Evolutionary conservation across 1,140 invertebrate genomes (phyloP).

Genomic region (Drosophila arawakana): DNA sequence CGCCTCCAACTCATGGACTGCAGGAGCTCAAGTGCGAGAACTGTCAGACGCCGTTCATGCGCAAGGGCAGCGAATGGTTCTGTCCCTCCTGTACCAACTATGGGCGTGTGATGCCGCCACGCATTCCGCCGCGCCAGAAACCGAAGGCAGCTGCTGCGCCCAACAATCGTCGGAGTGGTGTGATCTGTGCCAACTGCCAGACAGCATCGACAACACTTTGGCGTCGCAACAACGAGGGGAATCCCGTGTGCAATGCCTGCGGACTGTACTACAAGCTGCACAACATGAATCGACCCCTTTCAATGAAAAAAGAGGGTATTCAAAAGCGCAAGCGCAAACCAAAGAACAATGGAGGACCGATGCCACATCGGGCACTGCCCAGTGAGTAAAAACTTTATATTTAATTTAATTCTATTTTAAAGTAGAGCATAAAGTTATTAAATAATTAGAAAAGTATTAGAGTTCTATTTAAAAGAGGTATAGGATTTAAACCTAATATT

Average conservation of each 20-base stretch:
- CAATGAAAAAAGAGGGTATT: slow-evolving; percentile 98
- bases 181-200: slow-evolving; percentile 95
- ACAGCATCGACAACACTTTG: slow-evolving; percentile 96
- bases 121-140: slow-evolving; percentile 71
- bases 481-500: too few relatives aligned
- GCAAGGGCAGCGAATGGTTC: slow-evolving; percentile 59
- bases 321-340: slow-evolving; percentile 97
- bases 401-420: too few relatives aligned
- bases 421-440: background rate
- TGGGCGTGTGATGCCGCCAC: slow-evolving; percentile 24
- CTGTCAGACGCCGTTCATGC: slow-evolving; percentile 55
- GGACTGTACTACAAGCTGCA: slow-evolving; percentile 97
- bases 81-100: slow-evolving; percentile 58
- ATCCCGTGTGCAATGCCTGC: slow-evolving; percentile 97
- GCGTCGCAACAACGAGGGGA: slow-evolving; percentile 94
- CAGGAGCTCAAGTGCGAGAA: slow-evolving; percentile 65
- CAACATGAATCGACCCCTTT: slow-evolving; percentile 93
- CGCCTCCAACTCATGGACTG: slow-evolving; percentile 47
- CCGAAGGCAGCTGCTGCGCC: slow-evolving; percentile 69
- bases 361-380: slow-evolving; percentile 64
- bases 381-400: slow-evolving; percentile 56
- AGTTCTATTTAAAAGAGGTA: too few relatives aligned
- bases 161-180: slow-evolving; percentile 89
- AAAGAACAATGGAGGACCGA: slow-evolving; percentile 87
- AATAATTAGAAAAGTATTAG: too few relatives aligned